Percentiles rank a stretch among this genome's conserved stretches.
phyloP scores from a whole-genome alignment of 1,140 invertebrate genomes.

The Proctacanthus coquilletti region DNA sequence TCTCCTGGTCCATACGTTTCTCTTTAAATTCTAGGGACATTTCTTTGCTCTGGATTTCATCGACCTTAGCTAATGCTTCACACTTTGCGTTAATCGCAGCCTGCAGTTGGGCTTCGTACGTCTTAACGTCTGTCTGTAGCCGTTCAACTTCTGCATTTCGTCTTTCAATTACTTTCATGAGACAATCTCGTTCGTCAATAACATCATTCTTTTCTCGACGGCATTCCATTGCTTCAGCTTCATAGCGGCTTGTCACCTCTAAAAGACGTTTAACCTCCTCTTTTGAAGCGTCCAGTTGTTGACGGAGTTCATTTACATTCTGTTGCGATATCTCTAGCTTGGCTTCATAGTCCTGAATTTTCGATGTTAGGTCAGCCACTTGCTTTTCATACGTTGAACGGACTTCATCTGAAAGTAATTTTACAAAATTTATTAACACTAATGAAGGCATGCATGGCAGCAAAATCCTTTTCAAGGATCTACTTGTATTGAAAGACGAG shows the following conservation, averaged over 20 bases:
- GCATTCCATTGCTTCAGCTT: conserved; percentile 36
- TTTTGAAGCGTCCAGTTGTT: conserved; percentile 41
- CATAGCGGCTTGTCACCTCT: conserved; percentile 36
- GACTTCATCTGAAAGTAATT: conserved; percentile 37
- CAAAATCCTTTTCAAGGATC: no score
- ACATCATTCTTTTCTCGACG: conserved; percentile 43
- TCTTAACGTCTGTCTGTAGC: conserved; percentile 43
- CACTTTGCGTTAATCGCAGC: conserved; percentile 59
- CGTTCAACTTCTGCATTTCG: conserved; percentile 52
- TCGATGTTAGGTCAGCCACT: conserved; percentile 37
- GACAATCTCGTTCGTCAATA: conserved; percentile 52
- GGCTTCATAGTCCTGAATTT: conserved; percentile 43
- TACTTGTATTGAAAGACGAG: no score
- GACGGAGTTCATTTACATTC: conserved; percentile 42
- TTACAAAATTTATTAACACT: conserved; percentile 4
- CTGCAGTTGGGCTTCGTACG: conserved; percentile 47
- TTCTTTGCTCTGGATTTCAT: conserved; percentile 67
- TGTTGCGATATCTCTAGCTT: conserved; percentile 45
- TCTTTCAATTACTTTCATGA: conserved; percentile 49
- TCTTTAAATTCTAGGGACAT: conserved; percentile 63
- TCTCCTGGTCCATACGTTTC: conserved; percentile 68
- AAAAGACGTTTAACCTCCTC: conserved; percentile 45
- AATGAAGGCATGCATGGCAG: no score
- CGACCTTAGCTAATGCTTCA: conserved; percentile 59
- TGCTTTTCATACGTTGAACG: conserved; percentile 39